Evolutionary conservation across 2,113 vertebrate genomes (phyloP), one percentile per base, ranked within the genome.

Genomic region (Zingel zingel): DNA sequence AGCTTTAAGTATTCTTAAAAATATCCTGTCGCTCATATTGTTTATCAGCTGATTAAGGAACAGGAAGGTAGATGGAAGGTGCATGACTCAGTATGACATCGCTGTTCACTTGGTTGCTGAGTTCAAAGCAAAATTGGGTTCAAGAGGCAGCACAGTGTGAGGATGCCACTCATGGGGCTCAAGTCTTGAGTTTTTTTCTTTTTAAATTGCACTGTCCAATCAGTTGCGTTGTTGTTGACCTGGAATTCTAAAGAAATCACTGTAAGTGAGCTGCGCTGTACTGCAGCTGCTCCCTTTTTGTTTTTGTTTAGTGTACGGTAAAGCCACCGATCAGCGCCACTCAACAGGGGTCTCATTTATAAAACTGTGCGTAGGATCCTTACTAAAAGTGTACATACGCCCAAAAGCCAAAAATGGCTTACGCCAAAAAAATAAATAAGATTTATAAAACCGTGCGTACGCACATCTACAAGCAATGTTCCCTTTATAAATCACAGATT

Each of bases 301-400:
- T 71, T 84, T 87, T 76, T 57, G 61, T 81, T 84, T 64, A 63
- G 21, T 43, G 33, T 18, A 65, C 45, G 1, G 33, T 74, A 59
- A 59, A 62, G 54, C 18, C 51, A 77, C 82, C 11, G 14, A 83
- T 81, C 79, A 61, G 65, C 14, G 21, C 4, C 36, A 39, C 36
- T 39, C 7, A 39, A 39, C 36, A 39, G 27, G 27, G 27, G 27
- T 27, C 27, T 27, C 27, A 27, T 27, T 27, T 27, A 27, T 27
- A 27, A 27, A 27, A 27, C 27, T 27, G 27, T 27, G 27, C 27
- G 27, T 27, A 27, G 27, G 27, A 27, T 27, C 27, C 27, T 27
- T 27, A 27, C 27, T 27, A 27, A 27, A 27, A 27, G 27, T 27
- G 27, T 27, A 27, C 27, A 27, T 27, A 27, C 2, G 27, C 27